A percentile compares a stretch with the other conserved stretches of the same genome.
Conservation (phyloP, 2,113 vertebrate genomes). For the Nyctereutes procyonoides region DNA sequence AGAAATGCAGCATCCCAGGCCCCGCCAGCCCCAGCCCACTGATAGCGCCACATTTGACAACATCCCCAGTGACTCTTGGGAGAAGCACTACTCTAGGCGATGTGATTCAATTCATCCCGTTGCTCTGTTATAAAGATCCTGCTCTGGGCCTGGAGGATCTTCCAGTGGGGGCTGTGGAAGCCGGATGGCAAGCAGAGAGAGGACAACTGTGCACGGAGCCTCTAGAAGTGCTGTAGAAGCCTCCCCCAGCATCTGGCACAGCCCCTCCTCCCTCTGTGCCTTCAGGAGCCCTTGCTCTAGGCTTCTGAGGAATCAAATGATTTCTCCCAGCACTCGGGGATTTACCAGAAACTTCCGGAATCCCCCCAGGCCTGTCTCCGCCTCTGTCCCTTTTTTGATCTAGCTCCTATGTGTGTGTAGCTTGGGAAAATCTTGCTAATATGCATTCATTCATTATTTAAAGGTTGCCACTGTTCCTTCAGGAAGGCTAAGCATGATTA, state of each 20-base stretch:
- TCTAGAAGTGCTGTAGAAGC: background rate
- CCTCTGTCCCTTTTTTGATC: conserved; percentile 57
- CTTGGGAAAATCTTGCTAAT: conserved; percentile 53
- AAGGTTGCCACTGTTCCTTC: conserved; percentile 62
- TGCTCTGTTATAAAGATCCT: background rate
- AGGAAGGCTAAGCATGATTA: conserved; percentile 75
- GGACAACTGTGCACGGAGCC: background rate
- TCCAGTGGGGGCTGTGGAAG: accelerated
- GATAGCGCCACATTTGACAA: background rate
- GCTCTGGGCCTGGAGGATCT: background rate
- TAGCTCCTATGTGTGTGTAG: background rate
- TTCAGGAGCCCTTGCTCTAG: background rate
- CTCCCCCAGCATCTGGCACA: accelerated
- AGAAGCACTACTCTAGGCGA: background rate
- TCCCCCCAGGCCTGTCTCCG: background rate
- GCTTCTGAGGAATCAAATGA: background rate
- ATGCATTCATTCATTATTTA: conserved; percentile 77
- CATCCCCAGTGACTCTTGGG: background rate
- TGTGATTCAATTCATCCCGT: background rate
- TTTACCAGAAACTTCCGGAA: conserved; percentile 39
- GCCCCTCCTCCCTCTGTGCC: background rate
- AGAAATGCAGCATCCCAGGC: background rate
- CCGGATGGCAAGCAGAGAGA: background rate
- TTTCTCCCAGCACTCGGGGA: background rate
- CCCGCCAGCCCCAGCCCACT: background rate